phyloP scores from a whole-genome alignment of 2,113 vertebrate genomes.

The Scytalopus superciliaris region DNA sequence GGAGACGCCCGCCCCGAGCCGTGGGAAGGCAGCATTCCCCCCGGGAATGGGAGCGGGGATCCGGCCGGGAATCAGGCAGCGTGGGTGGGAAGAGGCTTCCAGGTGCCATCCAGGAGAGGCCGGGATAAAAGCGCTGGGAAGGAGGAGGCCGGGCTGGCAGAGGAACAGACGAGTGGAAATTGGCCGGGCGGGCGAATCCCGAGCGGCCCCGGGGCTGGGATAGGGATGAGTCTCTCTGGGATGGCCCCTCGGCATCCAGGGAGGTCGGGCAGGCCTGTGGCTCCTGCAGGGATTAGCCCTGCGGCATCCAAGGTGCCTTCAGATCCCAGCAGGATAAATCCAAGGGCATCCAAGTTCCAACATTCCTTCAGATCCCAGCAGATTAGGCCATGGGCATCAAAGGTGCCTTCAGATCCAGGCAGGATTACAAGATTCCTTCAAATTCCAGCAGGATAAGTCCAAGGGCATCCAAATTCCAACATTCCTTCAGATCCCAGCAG shows the following conservation, averaged over 20 bases:
- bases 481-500: background rate
- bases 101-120: background rate
- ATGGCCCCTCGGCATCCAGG: background rate
- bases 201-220: background rate
- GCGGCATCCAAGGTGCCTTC: background rate
- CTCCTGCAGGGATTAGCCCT: background rate
- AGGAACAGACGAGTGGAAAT: background rate
- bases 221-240: background rate
- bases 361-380: background rate
- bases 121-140: background rate
- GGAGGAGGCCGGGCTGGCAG: background rate
- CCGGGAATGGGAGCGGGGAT: background rate
- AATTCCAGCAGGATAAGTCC: background rate
- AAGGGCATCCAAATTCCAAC: background rate
- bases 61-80: fast-evolving
- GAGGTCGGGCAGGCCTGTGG: too few species aligned
- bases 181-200: background rate
- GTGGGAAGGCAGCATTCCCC: background rate
- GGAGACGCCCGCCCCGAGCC: background rate
- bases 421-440: too few species aligned
- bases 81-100: background rate
- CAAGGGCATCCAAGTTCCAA: background rate
- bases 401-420: too few species aligned
- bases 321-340: background rate
- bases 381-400: background rate